Conservation (phyloP, 2,797 vertebrate species). For the Enteromius mattozi region DNA sequence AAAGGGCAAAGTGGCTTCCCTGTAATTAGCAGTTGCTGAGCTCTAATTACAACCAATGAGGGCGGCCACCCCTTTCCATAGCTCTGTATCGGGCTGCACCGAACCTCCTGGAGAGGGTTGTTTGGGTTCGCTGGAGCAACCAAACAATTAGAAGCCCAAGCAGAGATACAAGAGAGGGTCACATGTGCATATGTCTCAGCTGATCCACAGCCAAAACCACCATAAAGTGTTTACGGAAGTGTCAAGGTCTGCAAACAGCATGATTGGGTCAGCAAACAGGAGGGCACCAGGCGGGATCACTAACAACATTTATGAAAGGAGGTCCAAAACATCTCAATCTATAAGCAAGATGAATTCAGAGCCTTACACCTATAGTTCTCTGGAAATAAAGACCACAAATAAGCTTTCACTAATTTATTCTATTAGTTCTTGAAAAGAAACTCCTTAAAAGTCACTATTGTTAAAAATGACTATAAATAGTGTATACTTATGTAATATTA, state of each 20-base stretch:
- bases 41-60: slow-evolving; percentile 75
- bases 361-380: background rate
- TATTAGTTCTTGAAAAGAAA: background rate
- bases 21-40: slow-evolving; percentile 76
- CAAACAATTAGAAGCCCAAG: slow-evolving; percentile 48
- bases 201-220: slow-evolving; percentile 12
- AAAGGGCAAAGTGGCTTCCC: slow-evolving; percentile 69
- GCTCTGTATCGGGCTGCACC: slow-evolving; percentile 12
- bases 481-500: background rate
- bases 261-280: slow-evolving; percentile 33
- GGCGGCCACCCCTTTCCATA: slow-evolving; percentile 52
- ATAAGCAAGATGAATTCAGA: background rate
- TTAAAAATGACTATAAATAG: background rate
- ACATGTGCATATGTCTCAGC: slow-evolving; percentile 26
- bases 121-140: slow-evolving; percentile 39
- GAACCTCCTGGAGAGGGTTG: slow-evolving; percentile 37
- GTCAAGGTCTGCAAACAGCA: slow-evolving; percentile 16
- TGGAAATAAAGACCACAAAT: background rate
- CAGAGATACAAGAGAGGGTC: background rate
- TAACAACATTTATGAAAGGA: background rate
- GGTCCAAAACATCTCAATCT: background rate
- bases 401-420: background rate
- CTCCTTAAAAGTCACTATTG: background rate
- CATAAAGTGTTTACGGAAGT: slow-evolving; percentile 25
- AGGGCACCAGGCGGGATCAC: background rate